These are phyloP conservation scores for Rana temporaria DNA, from an alignment of 2,113 vertebrate species.

Conservation along the genomic window DNA sequence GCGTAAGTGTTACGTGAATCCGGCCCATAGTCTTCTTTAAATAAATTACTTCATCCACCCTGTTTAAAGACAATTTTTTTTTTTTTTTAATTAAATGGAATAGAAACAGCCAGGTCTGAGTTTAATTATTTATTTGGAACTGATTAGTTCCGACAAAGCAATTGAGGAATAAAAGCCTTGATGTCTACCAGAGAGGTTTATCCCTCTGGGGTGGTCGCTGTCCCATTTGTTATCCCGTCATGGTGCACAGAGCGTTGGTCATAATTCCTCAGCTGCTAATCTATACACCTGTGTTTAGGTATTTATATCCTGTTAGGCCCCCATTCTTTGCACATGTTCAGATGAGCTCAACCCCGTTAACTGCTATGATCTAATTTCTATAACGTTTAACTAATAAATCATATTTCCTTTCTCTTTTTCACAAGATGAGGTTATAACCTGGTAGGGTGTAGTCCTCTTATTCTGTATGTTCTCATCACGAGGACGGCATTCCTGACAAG, in stretches of 20 bases:
- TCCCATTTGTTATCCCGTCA: not conserved
- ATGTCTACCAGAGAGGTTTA: not conserved
- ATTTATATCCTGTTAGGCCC: not conserved
- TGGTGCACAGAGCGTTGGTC: not conserved
- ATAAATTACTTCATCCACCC: no score
- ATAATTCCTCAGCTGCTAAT: not conserved
- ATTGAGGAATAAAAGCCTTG: not conserved
- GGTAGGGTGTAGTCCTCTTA: slow-evolving; percentile 32
- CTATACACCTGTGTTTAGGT: not conserved
- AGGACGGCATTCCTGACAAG: slow-evolving; percentile 18
- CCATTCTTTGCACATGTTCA: not conserved
- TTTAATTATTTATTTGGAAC: no score
- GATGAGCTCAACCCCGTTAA: not conserved
- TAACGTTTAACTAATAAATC: slow-evolving; percentile 3
- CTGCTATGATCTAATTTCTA: slow-evolving; percentile 29
- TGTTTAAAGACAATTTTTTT: no score
- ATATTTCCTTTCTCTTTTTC: slow-evolving; percentile 1
- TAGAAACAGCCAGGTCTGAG: no score
- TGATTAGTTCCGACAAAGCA: no score
- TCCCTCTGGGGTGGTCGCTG: not conserved
- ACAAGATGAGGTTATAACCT: slow-evolving; percentile 19
- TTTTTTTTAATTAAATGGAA: no score
- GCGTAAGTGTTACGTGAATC: no score
- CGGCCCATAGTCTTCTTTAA: no score
- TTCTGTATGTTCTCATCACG: slow-evolving; percentile 31